A percentile compares a stretch with the other conserved stretches of the same genome.
These are phyloP conservation scores for Neopipo cinnamomea DNA, from an alignment of 2,113 vertebrate genomes.

Conservation along the genomic window DNA sequence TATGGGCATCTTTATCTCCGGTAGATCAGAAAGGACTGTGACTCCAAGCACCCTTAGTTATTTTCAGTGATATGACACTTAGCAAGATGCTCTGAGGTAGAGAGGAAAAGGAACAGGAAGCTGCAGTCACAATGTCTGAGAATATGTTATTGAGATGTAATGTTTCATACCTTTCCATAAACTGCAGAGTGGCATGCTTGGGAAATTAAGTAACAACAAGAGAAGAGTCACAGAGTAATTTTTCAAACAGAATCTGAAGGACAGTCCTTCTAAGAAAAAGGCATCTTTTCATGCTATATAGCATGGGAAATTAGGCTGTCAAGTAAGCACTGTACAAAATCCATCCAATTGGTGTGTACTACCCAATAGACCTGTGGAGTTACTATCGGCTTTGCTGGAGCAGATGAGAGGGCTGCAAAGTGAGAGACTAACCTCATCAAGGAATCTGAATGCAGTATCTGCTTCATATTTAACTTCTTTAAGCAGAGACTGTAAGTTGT, in stretches of 20 bases:
- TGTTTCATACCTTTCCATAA: neutral
- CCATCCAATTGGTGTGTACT: neutral
- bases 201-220: neutral
- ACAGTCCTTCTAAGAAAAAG: neutral
- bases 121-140: neutral
- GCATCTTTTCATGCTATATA: neutral
- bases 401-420: neutral
- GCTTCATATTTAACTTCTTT: neutral
- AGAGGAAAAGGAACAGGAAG: neutral
- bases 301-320: neutral
- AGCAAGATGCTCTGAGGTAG: neutral
- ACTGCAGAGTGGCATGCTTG: neutral
- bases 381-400: neutral
- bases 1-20: neutral
- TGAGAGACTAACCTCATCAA: neutral
- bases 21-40: neutral
- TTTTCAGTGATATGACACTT: neutral
- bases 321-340: neutral
- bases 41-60: neutral
- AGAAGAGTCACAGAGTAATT: neutral
- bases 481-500: neutral
- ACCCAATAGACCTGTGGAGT: neutral
- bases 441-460: neutral
- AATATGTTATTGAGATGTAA: neutral
- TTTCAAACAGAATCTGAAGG: neutral